Base-by-base conservation (phyloP, 2,113 vertebrate species). In the Aphelocoma coerulescens region DNA sequence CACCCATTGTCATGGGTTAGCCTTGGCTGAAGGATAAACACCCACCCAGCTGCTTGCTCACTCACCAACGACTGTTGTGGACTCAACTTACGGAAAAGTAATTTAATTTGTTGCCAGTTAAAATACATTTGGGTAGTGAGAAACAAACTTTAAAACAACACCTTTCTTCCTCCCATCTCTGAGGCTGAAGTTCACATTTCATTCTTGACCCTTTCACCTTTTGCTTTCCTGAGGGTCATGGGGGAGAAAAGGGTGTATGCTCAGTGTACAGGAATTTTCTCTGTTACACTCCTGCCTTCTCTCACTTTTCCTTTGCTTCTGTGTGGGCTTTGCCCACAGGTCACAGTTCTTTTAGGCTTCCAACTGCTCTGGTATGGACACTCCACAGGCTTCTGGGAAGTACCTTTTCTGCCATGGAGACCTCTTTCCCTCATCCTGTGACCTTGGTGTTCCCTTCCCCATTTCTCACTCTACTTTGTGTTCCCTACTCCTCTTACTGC, bases 191-290 rank as follows among this genome's bases (percentile, higher is more conserved):
- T 73, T 74, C 16, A 24, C 2, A 8, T 52, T 72, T 62, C 10
- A n/a, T 2, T 83, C 9, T 27, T 2, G 0, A 58, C 7, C 16
- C 8, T n/a, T 87, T 28, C 15, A 55, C 5, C 4, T 0, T 46
- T 24, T 54, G 19, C 37, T 78, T 61, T 46, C 13, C 11, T 35
- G 46, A 43, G 16, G 33, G 22, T 62, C 17, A 15, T 0, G 0
- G 8, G 3, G 8, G 15, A 41, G 10, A 16, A 32, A 43, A 35
- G 16, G 8, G 1, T 58, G 4, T 73, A 5, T 78, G 15, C 19
- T 82, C 19, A 37, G 9, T 41, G 30, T 41, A 7, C 1, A 63
- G 39, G 9, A 20, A 22, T 55, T 46, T 72, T 39, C 23, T 58
- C 13, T 54, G 15, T 79, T 24, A 32, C 15, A 6, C 17, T 44